Base-by-base conservation (phyloP, 2,888 invertebrate species). In the Brachypterus glaber region DNA sequence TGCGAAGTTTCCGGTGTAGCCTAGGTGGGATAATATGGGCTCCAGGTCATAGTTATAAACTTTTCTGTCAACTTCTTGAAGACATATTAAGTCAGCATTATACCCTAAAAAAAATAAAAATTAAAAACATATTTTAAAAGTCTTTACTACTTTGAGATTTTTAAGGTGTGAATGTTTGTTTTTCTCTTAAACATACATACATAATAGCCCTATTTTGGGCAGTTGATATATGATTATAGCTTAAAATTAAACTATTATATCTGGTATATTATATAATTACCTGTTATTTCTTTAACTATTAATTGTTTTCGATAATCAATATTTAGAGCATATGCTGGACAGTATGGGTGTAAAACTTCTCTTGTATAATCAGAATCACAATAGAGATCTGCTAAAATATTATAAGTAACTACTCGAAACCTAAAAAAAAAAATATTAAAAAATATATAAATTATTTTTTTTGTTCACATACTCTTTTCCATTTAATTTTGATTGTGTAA, bases 21-120 rank as follows among this genome's bases (percentile, higher is more conserved):
- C 74, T 30, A 72, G 54, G 2, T 63, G 56, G 15, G 64, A 57
- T 9, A 93, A 63, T 16, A 76, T 66, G 7, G 78, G 75, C 21
- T 60, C 53, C 15, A 93, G 69, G 55, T 82, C 83, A 44, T 71
- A 58, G 5, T 74, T 65, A 62, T 80, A 92, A 33, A 90, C 68
- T 64, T 80, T 83, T 7, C 58, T 59, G 60, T 96, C 96, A 0
- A 95, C 89, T 73, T 97, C 96, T 74, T 97, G 96, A 13, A 96
- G 69, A 53, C 93, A 93, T 37, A 92, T 69, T 33, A 96, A 68
- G 63, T 96, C 96, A 14, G 82, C 79, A 67, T 93, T 85, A 60
- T 92, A 96, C 16, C 89, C 90, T 79, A 31, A n/a, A n/a, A n/a
- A n/a, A n/a, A n/a, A n/a, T n/a, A n/a, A n/a, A n/a, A n/a, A n/a